Evolutionary conservation across 2,888 invertebrate genomes (phyloP).

Genomic region (Cecidostiba fungosa): DNA sequence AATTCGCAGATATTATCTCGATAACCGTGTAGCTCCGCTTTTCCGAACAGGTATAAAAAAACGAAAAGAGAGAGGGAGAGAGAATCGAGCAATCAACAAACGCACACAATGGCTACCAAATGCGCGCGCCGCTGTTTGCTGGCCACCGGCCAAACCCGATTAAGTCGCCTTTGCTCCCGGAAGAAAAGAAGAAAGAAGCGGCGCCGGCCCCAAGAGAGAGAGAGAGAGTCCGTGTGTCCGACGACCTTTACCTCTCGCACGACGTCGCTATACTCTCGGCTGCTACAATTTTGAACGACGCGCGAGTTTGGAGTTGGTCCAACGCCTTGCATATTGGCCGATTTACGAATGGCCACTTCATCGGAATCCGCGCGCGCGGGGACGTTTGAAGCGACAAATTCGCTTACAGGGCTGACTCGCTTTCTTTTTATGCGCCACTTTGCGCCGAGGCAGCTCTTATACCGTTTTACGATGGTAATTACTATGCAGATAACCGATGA

Average conservation of each 20-base stretch:
- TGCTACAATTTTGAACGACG: slow-evolving; percentile 72
- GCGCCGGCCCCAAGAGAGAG: slow-evolving; percentile 46
- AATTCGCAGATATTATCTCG: not conserved
- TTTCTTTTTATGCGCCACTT: too few species aligned
- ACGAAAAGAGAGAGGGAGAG: not conserved
- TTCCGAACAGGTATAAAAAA: not conserved
- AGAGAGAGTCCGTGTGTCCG: slow-evolving; percentile 67
- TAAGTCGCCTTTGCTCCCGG: slow-evolving; percentile 71
- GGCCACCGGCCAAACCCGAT: slow-evolving; percentile 77
- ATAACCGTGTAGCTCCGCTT: not conserved
- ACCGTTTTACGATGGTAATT: not conserved
- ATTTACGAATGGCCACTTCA: slow-evolving; percentile 67
- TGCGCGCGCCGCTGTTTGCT: slow-evolving; percentile 63
- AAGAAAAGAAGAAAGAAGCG: slow-evolving; percentile 67
- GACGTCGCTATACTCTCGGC: slow-evolving; percentile 58
- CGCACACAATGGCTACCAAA: not conserved
- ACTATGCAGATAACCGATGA: not conserved
- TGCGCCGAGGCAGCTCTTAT: not conserved
- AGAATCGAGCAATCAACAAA: slow-evolving; percentile 59
- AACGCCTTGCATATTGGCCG: slow-evolving; percentile 73
- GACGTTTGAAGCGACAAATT: not conserved
- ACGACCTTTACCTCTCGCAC: slow-evolving; percentile 66
- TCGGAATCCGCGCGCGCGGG: not conserved
- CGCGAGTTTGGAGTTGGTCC: slow-evolving; percentile 75
- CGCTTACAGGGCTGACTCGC: too few species aligned